Conservation (phyloP, 1,140 invertebrate genomes). For the Meteorus sp. region DNA sequence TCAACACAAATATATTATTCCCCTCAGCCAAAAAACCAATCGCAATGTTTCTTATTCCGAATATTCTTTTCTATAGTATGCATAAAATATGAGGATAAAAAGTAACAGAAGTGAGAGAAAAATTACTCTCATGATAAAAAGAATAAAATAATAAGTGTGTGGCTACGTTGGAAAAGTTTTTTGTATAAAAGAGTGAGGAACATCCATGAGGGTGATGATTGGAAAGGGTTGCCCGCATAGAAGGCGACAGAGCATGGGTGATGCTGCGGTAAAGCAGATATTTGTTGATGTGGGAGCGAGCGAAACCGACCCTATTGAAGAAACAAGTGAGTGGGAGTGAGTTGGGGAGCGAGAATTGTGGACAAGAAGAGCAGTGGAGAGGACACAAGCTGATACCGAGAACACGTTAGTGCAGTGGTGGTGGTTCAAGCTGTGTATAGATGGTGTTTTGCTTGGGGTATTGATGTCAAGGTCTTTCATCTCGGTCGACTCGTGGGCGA, state of each 20-base stretch:
- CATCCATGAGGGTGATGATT: slow-evolving; percentile 1
- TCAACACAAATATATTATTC: too few relatives aligned
- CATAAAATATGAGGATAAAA: too few relatives aligned
- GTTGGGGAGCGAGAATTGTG: not conserved
- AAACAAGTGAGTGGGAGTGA: not conserved
- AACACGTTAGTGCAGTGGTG: not conserved
- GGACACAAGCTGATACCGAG: not conserved
- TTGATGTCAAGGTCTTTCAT: slow-evolving; percentile 22
- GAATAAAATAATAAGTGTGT: too few relatives aligned
- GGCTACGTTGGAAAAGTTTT: slow-evolving; percentile 9
- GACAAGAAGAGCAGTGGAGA: not conserved
- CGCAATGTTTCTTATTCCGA: too few relatives aligned
- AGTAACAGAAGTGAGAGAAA: too few relatives aligned
- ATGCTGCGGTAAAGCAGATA: slow-evolving; percentile 2
- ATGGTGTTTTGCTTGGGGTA: slow-evolving; percentile 14
- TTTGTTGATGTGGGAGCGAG: not conserved
- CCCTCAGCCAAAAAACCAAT: too few relatives aligned
- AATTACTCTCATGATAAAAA: too few relatives aligned
- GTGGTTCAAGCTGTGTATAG: too few relatives aligned
- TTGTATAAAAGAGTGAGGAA: not conserved
- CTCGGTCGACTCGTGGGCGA: slow-evolving; percentile 17
- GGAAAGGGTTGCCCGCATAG: not conserved
- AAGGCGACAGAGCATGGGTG: slow-evolving; percentile 13
- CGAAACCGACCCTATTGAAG: too few relatives aligned
- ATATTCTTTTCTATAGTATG: too few relatives aligned